Percentiles rank a stretch among this genome's conserved stretches.
phyloP scores from a whole-genome alignment of 2,888 invertebrate genomes.

The Melanchra persicariae region DNA sequence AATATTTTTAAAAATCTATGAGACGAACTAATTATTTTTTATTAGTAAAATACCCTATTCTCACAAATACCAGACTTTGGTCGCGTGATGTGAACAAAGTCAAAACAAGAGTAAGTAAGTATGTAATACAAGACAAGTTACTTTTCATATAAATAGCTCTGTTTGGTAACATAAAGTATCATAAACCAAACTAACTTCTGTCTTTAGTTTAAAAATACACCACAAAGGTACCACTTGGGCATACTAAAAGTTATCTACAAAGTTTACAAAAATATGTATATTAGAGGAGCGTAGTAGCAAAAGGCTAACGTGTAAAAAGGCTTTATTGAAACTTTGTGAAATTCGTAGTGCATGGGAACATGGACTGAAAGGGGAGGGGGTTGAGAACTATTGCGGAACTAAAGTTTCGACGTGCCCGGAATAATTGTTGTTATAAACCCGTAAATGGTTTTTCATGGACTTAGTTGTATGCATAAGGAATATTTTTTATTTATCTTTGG shows the following conservation, averaged over 20 bases:
- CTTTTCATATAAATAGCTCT: background rate
- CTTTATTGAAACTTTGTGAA: constrained; percentile 49
- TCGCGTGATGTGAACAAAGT: too few species aligned
- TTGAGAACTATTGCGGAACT: constrained; percentile 37
- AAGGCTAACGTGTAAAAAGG: constrained; percentile 51
- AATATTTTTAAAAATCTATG: too few species aligned
- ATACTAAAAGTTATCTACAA: constrained; percentile 45
- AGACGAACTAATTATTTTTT: too few species aligned
- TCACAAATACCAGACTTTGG: too few species aligned
- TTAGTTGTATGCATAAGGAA: constrained; percentile 13
- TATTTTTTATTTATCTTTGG: too few species aligned
- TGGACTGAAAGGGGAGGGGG: background rate
- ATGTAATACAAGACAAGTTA: background rate
- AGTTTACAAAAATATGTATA: constrained; percentile 50
- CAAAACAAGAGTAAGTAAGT: too few species aligned
- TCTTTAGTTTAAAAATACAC: constrained; percentile 5
- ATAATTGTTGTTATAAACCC: constrained; percentile 25
- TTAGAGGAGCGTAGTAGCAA: constrained; percentile 18
- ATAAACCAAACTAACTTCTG: constrained; percentile 5
- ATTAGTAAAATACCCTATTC: too few species aligned
- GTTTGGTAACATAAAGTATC: constrained; percentile 9
- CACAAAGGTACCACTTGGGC: constrained; percentile 21
- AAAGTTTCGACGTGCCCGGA: constrained; percentile 46
- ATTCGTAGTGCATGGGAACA: constrained; percentile 27
- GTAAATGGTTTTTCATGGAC: constrained; percentile 43